Base-by-base conservation (phyloP, 2,113 vertebrate genomes). In the Xerus inauris region DNA sequence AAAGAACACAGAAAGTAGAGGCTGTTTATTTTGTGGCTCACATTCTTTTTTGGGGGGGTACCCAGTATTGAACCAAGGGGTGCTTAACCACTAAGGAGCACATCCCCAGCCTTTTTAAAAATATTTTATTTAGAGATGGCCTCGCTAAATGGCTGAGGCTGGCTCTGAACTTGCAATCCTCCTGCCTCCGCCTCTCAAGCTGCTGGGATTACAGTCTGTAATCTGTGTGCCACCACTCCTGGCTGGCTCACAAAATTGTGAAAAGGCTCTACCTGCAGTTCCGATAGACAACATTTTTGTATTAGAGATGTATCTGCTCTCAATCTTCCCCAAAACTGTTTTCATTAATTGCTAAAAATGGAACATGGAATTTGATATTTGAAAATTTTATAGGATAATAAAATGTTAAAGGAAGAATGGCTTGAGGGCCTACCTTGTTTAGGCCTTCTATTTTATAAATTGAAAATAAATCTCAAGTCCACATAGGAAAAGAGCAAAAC, bases 311-410 rank as follows among this genome's bases (percentile, higher is more conserved):
- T 13, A 71, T 38, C 6, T 67, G 35, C 11, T 89, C 22, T 64
- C 20, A 64, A 28, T 59, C 11, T 62, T 80, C 67, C 92, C 22
- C 62, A 91, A 97, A 83, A 45, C 38, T 26, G 26, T 47, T 94
- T 81, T 82, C 59, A 82, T 77, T 72, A 80, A 94, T 76, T 87
- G 26, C 35, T 94, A 79, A 89, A 96, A 72, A 49, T 62, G 1
- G 65, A 87, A 87, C 47, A 72, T 76, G 24, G 4, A 73, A 24
- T 93, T 88, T 89, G 51, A 38, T 82, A 57, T 97, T 93, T 94
- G 28, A 76, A 59, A 82, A 80, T 64, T 65, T 83, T 51, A 32
- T 11, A 67, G 49, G 19, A 26, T 89, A 69, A 86, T 54, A 85
- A 81, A 73, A 57, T 30, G 16, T 57, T 94, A 69, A 89, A 84